Evolutionary conservation across 2,888 invertebrate genomes (phyloP), one percentile per base, ranked within the genome.

Genomic region (Trachelus tabidus): DNA sequence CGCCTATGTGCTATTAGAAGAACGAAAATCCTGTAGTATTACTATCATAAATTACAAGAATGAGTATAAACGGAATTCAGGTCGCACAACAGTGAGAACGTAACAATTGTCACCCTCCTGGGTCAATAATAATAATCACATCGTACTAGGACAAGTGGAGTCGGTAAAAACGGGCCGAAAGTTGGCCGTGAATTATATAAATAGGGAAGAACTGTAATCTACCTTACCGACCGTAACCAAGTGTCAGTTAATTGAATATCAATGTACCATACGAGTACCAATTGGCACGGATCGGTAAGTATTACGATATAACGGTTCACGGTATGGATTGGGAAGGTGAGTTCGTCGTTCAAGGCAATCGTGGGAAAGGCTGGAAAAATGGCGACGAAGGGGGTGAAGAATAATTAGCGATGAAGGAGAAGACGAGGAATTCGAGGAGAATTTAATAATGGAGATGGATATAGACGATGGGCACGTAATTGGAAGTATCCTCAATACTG

Each of bases 401-500:
- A 23, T 68, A 37, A n/a, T 37, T 35, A 23, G 23, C 37, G 71
- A 71, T 31, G 31, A 71, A 12, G 34, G 12, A 30, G 31, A 33
- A 30, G 34, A 1, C 12, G 31, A 30, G 71, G 34, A 33, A 33
- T 56, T 56, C 71, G 71, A 71, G 71, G 71, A 33, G 71, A 12
- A 33, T 31, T 31, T 33, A 71, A 71, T 31, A 71, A 71, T 15
- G 30, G 31, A 71, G 15, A 30, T 23, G 71, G 31, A 33, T 15
- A 71, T 15, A 33, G 12, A 33, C 71, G 71, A 71, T 34, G 34
- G 71, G 15, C 56, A 69, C 73, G 80, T 78, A 56, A 40, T 23
- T 56, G 23, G 40, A 56, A 56, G 40, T 80, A 80, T 80, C 82
- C 82, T 87, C 83, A 91, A 91, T 91, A 91, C 91, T 91, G 91